Base-by-base conservation (phyloP, 2,113 vertebrate species). In the Eubucco bourcierii region DNA sequence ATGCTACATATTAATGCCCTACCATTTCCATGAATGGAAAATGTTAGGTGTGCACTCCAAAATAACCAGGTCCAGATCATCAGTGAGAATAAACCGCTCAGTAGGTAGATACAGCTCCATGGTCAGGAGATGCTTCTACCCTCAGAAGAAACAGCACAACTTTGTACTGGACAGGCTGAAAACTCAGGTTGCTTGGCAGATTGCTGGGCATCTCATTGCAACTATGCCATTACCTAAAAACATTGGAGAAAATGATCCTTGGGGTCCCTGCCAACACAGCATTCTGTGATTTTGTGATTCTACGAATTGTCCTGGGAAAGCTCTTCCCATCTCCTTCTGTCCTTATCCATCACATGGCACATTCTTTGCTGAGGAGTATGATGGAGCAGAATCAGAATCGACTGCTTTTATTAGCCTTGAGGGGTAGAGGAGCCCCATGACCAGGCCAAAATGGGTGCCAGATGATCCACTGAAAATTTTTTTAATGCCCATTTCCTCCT, bases 291-390 rank as follows among this genome's bases (percentile, higher is more conserved):
- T 52, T 21, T 24, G 50, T 21, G 21, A 23, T 50, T 50, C 47
- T 50, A 21, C 23, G 47, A 23, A 50, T 23, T 23, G 2, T 7
- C 10, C 31, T 16, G 12, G 11, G 39, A 47, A 4, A 27, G 23
- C 21, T 33, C 24, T 10, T 50, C 1, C 1, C 15, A 8, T 47
- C 53, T 63, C 13, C 7, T 5, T 46, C 83, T 1, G 1, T 70
- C 44, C 12, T 3, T 17, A 23, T 24, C 18, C 21, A 28, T 3
- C 13, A 11, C 1, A 1, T 33, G 14, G 16, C 61, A 31, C 29
- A 2, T 3, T 23, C 2, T 15, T 8, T 72, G 8, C 10, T 4
- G 39, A 19, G 27, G 19, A 0, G 1, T 13, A 15, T 3, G 5
- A 12, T 37, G 6, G 31, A 12, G 21, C 28, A 68, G 52, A 39